Percentiles rank a stretch among this genome's conserved stretches.
Evolutionary conservation across 2,797 vertebrate species (phyloP).

Genomic region (Melanotaenia nigrans): DNA sequence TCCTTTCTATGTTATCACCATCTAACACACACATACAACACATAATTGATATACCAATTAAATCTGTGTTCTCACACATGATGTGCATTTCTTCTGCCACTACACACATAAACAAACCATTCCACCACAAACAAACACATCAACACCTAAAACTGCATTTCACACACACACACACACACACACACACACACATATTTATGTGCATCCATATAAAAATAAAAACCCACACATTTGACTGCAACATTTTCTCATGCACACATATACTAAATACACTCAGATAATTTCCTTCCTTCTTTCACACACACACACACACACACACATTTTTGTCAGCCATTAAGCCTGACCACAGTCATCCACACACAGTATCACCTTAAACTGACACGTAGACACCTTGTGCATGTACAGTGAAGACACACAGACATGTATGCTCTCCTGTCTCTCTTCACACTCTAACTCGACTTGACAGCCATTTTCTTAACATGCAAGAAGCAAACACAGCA

Average conservation of each 20-base stretch:
- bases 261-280: constrained; percentile 3
- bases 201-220: constrained; percentile 1
- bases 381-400: background rate
- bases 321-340: constrained; percentile 19
- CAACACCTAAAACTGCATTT: constrained; percentile 11
- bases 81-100: background rate
- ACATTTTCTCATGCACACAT: background rate
- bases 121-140: constrained; percentile 19
- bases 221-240: constrained; percentile 2
- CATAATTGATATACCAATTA: constrained; percentile 1
- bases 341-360: constrained; percentile 2
- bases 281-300: constrained; percentile 14
- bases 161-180: background rate
- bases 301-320: constrained; percentile 5
- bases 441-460: constrained; percentile 15
- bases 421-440: constrained; percentile 1
- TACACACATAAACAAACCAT: constrained; percentile 7
- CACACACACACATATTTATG: background rate
- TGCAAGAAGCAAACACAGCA: constrained; percentile 25
- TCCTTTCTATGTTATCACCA: constrained; percentile 1
- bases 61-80: background rate
- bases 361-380: constrained; percentile 14
- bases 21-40: constrained; percentile 1
- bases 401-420: constrained; percentile 6
- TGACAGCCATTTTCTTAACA: constrained; percentile 32